Evolutionary conservation across 1,140 invertebrate species (phyloP).

Genomic region (Mercenaria mercenaria): DNA sequence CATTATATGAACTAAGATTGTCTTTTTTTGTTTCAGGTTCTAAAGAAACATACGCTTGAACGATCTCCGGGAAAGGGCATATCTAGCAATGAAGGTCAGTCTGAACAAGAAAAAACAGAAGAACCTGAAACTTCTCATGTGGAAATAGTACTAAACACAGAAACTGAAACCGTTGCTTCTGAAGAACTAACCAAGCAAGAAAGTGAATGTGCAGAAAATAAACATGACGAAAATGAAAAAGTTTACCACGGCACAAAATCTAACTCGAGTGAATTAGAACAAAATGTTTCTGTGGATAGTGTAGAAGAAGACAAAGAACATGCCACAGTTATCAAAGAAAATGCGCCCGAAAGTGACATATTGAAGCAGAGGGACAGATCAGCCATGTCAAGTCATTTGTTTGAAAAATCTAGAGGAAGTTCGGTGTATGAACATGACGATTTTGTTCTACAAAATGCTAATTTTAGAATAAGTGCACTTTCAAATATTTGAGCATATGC

Average conservation of each 20-base stretch:
- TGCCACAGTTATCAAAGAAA: no score
- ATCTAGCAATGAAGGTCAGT: not conserved
- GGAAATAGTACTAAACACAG: not conserved
- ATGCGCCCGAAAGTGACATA: no score
- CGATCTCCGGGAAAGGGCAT: not conserved
- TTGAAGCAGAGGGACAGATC: no score
- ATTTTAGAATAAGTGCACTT: conserved; percentile 25
- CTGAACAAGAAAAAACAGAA: not conserved
- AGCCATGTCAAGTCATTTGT: not conserved
- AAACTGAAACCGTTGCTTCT: not conserved
- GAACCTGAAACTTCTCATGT: not conserved
- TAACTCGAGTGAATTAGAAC: no score
- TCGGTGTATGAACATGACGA: conserved; percentile 4
- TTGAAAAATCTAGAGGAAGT: not conserved
- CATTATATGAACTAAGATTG: no score
- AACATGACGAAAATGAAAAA: not conserved
- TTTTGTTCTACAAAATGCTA: conserved; percentile 4
- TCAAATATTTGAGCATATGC: not conserved
- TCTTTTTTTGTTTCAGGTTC: no score
- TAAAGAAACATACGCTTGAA: conserved; percentile 27
- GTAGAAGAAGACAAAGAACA: no score
- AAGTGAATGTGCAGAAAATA: not conserved
- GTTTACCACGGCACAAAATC: no score
- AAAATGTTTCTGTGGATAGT: no score
- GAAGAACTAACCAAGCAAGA: not conserved